phyloP scores from a whole-genome alignment of 2,888 invertebrate species.

The Seladonia tumulorum region DNA sequence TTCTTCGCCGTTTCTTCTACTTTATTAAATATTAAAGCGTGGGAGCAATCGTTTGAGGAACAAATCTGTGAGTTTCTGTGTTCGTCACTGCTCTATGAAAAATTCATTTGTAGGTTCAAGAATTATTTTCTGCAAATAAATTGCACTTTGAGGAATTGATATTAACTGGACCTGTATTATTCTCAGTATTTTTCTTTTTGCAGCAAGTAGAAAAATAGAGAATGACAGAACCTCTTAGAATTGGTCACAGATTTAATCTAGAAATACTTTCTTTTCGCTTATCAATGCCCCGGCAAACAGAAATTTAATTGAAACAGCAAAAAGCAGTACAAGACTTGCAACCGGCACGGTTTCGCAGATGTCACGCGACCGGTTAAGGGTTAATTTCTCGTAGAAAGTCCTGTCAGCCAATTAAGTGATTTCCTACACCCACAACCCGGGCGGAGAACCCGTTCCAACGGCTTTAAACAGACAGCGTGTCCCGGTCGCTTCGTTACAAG shows the following conservation, averaged over 20 bases:
- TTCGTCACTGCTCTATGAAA: not conserved
- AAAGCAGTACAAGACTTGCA: not conserved
- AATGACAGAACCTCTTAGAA: not conserved
- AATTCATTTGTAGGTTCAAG: not conserved
- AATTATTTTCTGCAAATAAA: too few relatives aligned
- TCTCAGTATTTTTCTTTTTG: too few relatives aligned
- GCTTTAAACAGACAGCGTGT: not conserved
- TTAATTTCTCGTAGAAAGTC: not conserved
- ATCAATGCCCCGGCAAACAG: not conserved
- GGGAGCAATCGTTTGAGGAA: too few relatives aligned
- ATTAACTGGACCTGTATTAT: too few relatives aligned
- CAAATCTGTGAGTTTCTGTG: too few relatives aligned
- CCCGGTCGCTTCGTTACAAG: not conserved
- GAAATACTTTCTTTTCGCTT: not conserved
- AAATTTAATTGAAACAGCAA: not conserved
- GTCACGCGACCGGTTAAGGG: not conserved
- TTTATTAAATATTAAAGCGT: too few relatives aligned
- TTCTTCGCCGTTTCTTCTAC: not conserved
- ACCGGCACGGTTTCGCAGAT: not conserved
- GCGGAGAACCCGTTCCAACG: not conserved
- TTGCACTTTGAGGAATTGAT: too few relatives aligned
- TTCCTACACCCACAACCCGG: not conserved
- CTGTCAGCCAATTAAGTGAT: slow-evolving; percentile 1
- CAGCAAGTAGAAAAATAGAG: not conserved
- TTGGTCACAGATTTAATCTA: not conserved